Percentiles rank a stretch among this genome's conserved stretches.
Evolutionary conservation across 2,888 invertebrate species (phyloP).

Genomic region (Tetragonula carbonaria): DNA sequence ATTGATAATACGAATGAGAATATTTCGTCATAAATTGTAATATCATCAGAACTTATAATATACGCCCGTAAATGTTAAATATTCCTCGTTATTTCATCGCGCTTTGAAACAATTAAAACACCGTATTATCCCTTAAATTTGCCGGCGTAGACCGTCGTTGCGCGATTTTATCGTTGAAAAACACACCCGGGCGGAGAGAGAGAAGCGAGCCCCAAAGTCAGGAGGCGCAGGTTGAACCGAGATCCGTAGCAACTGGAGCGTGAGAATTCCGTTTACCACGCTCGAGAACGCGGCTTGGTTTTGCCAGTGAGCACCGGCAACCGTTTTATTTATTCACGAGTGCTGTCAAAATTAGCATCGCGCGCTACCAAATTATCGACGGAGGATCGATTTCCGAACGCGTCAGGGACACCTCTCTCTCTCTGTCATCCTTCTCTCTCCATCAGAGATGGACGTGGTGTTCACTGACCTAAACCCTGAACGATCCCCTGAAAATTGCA

Average conservation of each 20-base stretch:
- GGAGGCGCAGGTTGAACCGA: background rate
- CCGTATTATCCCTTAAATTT: background rate
- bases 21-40: too few relatives aligned
- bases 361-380: conserved; percentile 41
- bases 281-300: conserved; percentile 43
- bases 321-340: conserved; percentile 52
- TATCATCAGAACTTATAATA: too few relatives aligned
- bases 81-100: background rate
- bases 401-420: conserved; percentile 16
- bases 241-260: conserved; percentile 46
- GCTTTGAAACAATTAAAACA: background rate
- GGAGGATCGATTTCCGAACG: conserved; percentile 54
- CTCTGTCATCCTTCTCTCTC: background rate
- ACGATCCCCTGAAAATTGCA: background rate
- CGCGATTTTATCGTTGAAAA: background rate
- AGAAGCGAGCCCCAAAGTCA: conserved; percentile 35
- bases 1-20: too few relatives aligned
- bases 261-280: conserved; percentile 52
- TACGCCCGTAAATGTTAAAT: too few relatives aligned
- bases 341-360: conserved; percentile 48
- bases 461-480: conserved; percentile 56
- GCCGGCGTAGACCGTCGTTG: background rate
- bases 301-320: conserved; percentile 30
- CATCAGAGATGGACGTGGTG: conserved; percentile 9
- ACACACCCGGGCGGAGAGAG: too few relatives aligned